phyloP scores from a whole-genome alignment of 2,113 vertebrate species.

The Cygnus atratus region DNA sequence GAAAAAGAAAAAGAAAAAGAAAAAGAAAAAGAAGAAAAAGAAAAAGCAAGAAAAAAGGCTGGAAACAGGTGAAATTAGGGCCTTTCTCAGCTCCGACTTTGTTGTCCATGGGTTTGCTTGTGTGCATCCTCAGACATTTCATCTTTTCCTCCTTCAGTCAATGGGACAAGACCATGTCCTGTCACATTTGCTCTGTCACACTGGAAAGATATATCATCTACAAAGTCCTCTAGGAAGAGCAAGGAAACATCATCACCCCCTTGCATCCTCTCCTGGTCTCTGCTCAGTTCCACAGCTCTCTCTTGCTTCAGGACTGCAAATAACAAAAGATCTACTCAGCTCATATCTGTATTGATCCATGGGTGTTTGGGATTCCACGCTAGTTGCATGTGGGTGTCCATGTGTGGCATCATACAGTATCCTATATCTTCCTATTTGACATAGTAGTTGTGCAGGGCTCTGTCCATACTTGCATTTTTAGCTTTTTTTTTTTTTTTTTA shows the following conservation, averaged over 20 bases:
- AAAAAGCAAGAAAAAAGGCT: not conserved
- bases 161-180: not conserved
- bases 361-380: not conserved
- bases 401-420: accelerated
- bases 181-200: accelerated
- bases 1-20: too few species aligned
- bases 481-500: not conserved
- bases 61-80: accelerated
- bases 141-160: not conserved
- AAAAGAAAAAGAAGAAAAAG: too few species aligned
- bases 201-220: not conserved
- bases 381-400: not conserved
- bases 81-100: not conserved
- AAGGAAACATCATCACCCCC: not conserved
- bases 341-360: not conserved
- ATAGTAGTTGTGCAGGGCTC: not conserved
- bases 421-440: not conserved
- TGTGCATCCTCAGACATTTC: not conserved
- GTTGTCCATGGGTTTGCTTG: accelerated
- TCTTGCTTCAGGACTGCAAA: not conserved
- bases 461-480: not conserved
- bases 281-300: not conserved
- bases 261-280: not conserved
- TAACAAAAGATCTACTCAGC: not conserved
- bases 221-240: not conserved